A percentile compares a stretch with the other conserved stretches of the same genome.
Evolutionary conservation across 2,888 invertebrate genomes (phyloP).

Genomic region (Meganola albula): DNA sequence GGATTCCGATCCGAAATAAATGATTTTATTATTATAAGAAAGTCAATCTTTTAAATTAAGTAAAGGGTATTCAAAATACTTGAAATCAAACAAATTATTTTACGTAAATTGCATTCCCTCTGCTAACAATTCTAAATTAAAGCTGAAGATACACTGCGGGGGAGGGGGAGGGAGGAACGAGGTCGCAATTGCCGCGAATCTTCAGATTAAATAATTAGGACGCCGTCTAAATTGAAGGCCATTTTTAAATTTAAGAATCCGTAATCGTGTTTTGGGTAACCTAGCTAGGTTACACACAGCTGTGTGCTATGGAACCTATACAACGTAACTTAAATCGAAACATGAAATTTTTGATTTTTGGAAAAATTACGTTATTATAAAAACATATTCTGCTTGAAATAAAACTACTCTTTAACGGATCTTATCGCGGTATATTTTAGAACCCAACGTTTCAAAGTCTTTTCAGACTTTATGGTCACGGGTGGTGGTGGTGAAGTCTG

Average conservation of each 20-base stretch:
- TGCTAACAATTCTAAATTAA: slow-evolving; percentile 75
- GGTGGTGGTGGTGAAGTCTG: no score
- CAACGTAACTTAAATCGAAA: no score
- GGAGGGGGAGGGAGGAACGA: slow-evolving; percentile 25
- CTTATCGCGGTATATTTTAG: no score
- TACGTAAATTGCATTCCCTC: slow-evolving; percentile 75
- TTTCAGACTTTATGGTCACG: no score
- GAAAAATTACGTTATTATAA: no score
- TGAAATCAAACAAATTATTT: slow-evolving; percentile 75
- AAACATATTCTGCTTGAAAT: no score
- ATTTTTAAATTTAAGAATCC: slow-evolving; percentile 37
- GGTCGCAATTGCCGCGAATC: slow-evolving; percentile 65
- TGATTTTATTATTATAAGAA: no score
- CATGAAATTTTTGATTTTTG: no score
- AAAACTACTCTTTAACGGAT: no score
- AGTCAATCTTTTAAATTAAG: slow-evolving; percentile 45
- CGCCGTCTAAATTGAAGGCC: slow-evolving; percentile 59
- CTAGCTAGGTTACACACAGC: slow-evolving; percentile 8
- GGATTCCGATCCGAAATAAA: no score
- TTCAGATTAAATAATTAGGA: slow-evolving; percentile 74
- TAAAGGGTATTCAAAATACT: slow-evolving; percentile 49
- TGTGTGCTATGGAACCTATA: no score
- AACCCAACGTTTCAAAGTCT: no score
- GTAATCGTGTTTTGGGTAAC: slow-evolving; percentile 13
- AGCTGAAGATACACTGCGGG: slow-evolving; percentile 65